Evolutionary conservation across 2,113 vertebrate genomes (phyloP).

Genomic region (Ctenodactylus gundi): DNA sequence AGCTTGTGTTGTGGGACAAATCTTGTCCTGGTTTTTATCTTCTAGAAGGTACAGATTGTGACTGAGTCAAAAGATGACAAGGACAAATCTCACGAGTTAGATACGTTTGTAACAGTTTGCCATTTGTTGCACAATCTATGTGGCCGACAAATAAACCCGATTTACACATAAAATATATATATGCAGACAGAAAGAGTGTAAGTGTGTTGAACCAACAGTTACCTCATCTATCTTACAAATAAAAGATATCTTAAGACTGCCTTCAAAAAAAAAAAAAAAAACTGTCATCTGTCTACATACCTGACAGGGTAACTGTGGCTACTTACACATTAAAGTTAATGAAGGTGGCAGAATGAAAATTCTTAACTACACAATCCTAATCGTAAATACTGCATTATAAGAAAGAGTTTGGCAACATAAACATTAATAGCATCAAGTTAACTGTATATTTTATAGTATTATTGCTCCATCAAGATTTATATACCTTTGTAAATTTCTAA

Average conservation of each 20-base stretch:
- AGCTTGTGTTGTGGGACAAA: neutral
- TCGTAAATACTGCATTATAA: constrained; percentile 62
- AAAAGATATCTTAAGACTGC: neutral
- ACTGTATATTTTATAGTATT: constrained; percentile 18
- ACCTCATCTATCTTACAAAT: constrained; percentile 8
- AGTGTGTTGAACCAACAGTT: neutral
- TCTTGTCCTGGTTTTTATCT: neutral
- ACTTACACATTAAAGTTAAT: constrained; percentile 57
- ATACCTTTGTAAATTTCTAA: constrained; percentile 57
- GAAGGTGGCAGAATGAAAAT: constrained; percentile 63
- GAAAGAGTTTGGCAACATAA: constrained; percentile 38
- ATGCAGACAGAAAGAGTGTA: neutral
- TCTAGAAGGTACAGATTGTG: neutral
- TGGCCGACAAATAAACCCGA: constrained; percentile 21
- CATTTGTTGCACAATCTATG: neutral
- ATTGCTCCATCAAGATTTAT: constrained; percentile 46
- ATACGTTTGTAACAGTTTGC: neutral
- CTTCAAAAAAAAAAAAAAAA: too few species aligned
- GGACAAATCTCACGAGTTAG: neutral
- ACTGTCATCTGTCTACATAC: constrained; percentile 20
- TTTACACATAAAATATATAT: constrained; percentile 15
- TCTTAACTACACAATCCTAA: constrained; percentile 38
- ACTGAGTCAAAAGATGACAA: neutral
- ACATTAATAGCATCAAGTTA: constrained; percentile 34
- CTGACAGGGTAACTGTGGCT: constrained; percentile 44